A percentile compares a stretch with the other conserved stretches of the same genome.
These are phyloP conservation scores for Ornithorhynchus anatinus DNA, from an alignment of 2,113 vertebrate species.

Conservation along the genomic window DNA sequence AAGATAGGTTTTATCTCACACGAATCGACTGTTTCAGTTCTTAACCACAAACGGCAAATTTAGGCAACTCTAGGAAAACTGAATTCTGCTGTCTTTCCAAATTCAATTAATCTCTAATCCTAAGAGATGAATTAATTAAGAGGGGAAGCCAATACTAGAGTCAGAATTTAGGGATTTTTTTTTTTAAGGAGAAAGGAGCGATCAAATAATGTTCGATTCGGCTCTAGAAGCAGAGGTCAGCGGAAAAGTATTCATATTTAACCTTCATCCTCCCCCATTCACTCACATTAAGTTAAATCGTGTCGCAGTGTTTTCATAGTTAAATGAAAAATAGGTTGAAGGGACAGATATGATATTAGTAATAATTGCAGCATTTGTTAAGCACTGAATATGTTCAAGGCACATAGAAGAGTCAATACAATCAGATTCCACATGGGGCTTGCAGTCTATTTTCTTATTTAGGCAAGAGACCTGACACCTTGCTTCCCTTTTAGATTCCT, in stretches of 20 bases:
- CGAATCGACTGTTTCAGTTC: constrained; percentile 50
- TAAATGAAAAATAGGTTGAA: not conserved
- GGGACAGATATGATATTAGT: not conserved
- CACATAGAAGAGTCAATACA: too few relatives aligned
- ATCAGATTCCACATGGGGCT: too few relatives aligned
- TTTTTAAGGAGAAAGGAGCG: constrained; percentile 23
- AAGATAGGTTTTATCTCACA: too few relatives aligned
- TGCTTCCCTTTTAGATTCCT: too few relatives aligned
- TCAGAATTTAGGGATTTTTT: constrained; percentile 38
- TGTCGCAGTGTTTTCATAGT: constrained; percentile 30
- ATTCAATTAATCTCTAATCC: constrained; percentile 35
- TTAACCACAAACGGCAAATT: constrained; percentile 65
- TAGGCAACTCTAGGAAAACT: constrained; percentile 49
- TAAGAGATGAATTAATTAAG: constrained; percentile 60
- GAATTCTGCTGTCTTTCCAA: constrained; percentile 59
- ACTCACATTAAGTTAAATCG: constrained; percentile 12
- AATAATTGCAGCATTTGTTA: too few relatives aligned
- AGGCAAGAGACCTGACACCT: too few relatives aligned
- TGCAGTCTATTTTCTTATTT: too few relatives aligned
- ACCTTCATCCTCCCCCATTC: constrained; percentile 16
- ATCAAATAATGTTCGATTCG: constrained; percentile 39
- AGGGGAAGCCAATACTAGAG: constrained; percentile 35
- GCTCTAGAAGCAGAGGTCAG: constrained; percentile 61
- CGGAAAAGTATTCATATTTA: constrained; percentile 50
- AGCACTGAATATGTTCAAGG: too few relatives aligned